These are phyloP conservation scores for Holacanthus passer DNA, from an alignment of 2,113 vertebrate species.

Conservation along the genomic window DNA sequence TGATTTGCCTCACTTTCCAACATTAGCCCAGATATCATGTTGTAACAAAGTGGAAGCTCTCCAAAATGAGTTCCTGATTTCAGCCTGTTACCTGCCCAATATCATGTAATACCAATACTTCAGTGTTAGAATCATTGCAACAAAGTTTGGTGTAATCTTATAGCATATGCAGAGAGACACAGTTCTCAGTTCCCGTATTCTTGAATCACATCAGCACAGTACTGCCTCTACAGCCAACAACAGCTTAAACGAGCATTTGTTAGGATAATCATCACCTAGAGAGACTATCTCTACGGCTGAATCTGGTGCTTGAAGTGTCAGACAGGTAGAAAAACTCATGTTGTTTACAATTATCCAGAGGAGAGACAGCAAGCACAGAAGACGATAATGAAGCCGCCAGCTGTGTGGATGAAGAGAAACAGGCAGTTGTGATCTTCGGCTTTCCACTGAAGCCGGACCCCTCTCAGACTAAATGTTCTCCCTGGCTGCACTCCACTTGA, in stretches of 20 bases:
- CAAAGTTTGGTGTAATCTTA: neutral
- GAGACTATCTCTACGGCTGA: conserved; percentile 15
- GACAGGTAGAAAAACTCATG: conserved; percentile 29
- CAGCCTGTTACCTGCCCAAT: neutral
- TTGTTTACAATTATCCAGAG: conserved; percentile 47
- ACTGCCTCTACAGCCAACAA: neutral
- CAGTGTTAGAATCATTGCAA: neutral
- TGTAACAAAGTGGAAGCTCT: conserved; percentile 3
- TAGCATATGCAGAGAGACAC: neutral
- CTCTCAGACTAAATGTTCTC: conserved; percentile 57
- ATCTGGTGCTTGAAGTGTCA: conserved; percentile 15
- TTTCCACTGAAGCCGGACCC: conserved; percentile 22
- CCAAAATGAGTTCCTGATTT: conserved; percentile 4
- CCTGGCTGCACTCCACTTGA: conserved; percentile 66
- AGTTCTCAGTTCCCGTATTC: neutral
- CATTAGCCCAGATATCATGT: neutral
- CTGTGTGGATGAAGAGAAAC: conserved; percentile 1
- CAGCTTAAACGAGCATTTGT: conserved; percentile 8
- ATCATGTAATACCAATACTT: neutral
- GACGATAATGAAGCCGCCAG: conserved; percentile 1
- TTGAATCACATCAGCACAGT: neutral
- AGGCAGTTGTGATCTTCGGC: conserved; percentile 35
- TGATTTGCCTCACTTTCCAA: conserved; percentile 15
- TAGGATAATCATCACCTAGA: conserved; percentile 18
- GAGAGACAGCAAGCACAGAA: neutral